phyloP scores from a whole-genome alignment of 2,888 invertebrate species.

The Apodemia hepburni region DNA sequence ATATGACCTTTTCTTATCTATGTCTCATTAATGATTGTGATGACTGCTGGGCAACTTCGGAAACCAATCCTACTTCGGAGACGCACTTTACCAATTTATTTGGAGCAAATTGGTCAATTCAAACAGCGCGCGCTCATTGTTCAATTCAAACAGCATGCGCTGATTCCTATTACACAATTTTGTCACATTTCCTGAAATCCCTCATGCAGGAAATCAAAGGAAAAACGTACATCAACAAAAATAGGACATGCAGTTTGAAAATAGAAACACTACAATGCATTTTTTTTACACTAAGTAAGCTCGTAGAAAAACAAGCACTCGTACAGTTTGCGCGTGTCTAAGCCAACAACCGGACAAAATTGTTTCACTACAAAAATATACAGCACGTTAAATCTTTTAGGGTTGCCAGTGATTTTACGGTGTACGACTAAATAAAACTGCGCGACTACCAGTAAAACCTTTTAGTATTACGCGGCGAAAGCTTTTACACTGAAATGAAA shows the following conservation, averaged over 20 bases:
- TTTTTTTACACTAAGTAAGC: slow-evolving; percentile 13
- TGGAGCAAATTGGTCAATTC: no score
- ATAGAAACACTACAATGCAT: background rate
- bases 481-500: slow-evolving; percentile 2
- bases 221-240: background rate
- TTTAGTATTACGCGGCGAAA: slow-evolving; percentile 12
- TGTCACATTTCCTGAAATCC: no score
- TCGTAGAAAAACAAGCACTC: slow-evolving; percentile 24
- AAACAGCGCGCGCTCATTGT: no score
- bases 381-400: slow-evolving; percentile 30
- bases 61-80: no score
- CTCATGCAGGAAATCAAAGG: no score
- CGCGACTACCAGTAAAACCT: slow-evolving; percentile 7
- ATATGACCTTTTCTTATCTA: no score
- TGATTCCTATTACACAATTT: no score
- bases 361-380: slow-evolving; percentile 62
- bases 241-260: background rate
- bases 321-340: slow-evolving; percentile 42
- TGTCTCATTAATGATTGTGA: no score
- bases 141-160: no score
- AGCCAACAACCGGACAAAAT: slow-evolving; percentile 56
- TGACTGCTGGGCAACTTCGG: no score
- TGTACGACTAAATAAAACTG: slow-evolving; percentile 2
- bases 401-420: background rate
- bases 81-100: no score